Conservation (phyloP, 1,140 invertebrate genomes). For the Liolophura sinensis region DNA sequence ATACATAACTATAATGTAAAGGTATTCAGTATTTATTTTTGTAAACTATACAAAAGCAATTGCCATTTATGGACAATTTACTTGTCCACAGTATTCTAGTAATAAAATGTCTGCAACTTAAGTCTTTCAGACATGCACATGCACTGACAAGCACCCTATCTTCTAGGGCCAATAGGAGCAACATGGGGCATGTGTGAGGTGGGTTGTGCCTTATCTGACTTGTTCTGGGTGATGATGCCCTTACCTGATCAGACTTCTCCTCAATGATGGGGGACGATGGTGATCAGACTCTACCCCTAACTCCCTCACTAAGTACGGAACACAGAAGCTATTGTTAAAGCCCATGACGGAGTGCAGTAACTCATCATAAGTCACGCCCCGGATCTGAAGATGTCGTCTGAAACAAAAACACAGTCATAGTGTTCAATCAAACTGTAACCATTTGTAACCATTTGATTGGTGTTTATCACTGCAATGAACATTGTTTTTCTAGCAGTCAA, state of each 20-base stretch:
- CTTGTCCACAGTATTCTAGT: too few relatives aligned
- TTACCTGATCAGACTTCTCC: conserved; percentile 73
- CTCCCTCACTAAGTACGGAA: conserved; percentile 67
- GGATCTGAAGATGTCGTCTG: conserved; percentile 41
- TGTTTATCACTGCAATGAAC: not conserved
- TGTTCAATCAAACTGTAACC: not conserved
- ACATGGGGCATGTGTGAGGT: too few relatives aligned
- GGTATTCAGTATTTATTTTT: too few relatives aligned
- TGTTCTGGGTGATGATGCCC: conserved; percentile 5
- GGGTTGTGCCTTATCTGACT: too few relatives aligned
- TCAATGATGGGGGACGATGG: conserved; percentile 66
- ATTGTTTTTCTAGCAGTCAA: not conserved
- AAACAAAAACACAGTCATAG: conserved; percentile 12
- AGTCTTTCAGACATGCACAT: too few relatives aligned
- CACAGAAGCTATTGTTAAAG: conserved; percentile 88
- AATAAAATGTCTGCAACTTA: too few relatives aligned
- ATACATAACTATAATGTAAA: too few relatives aligned
- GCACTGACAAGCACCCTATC: too few relatives aligned
- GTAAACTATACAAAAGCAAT: too few relatives aligned
- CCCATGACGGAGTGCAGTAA: conserved; percentile 81
- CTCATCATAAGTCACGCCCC: conserved; percentile 75
- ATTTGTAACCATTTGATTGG: not conserved
- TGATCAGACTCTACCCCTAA: too few relatives aligned
- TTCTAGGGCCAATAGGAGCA: too few relatives aligned
- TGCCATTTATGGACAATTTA: too few relatives aligned